Percentiles rank a stretch among this genome's conserved stretches.
Evolutionary conservation across 2,888 invertebrate species (phyloP).

Genomic region (Spicauda simplicius): DNA sequence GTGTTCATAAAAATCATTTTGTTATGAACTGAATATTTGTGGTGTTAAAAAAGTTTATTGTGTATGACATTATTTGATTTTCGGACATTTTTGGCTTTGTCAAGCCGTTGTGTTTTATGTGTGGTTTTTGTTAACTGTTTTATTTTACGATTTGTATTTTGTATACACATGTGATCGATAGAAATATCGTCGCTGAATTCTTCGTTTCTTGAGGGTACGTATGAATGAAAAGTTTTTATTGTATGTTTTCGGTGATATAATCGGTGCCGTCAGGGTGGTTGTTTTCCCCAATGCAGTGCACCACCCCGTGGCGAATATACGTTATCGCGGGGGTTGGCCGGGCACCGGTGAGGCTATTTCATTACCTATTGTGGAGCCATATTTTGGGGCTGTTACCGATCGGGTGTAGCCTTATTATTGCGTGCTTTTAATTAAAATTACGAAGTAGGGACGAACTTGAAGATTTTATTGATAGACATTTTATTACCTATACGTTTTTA

Average conservation of each 20-base stretch:
- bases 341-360: slow-evolving; percentile 58
- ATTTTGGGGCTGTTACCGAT: slow-evolving; percentile 51
- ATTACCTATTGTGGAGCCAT: slow-evolving; percentile 61
- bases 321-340: slow-evolving; percentile 66
- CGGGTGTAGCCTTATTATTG: slow-evolving; percentile 43
- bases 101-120: slow-evolving; percentile 21
- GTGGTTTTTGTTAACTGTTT: slow-evolving; percentile 39
- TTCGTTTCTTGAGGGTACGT: slow-evolving; percentile 68
- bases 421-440: slow-evolving; percentile 13
- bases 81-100: neutral
- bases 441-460: neutral
- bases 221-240: slow-evolving; percentile 60
- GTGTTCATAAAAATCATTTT: slow-evolving; percentile 47
- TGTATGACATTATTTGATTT: slow-evolving; percentile 22
- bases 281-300: slow-evolving; percentile 54
- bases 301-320: slow-evolving; percentile 54
- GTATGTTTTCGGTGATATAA: slow-evolving; percentile 20
- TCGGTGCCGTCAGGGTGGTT: slow-evolving; percentile 41
- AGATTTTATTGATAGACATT: too few relatives aligned
- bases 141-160: slow-evolving; percentile 52
- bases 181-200: slow-evolving; percentile 53
- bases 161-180: slow-evolving; percentile 78
- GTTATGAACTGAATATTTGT: slow-evolving; percentile 52
- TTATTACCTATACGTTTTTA: too few relatives aligned
- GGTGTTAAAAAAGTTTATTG: slow-evolving; percentile 42